phyloP scores from a whole-genome alignment of 2,888 invertebrate genomes.

The Bedellia somnulentella region DNA sequence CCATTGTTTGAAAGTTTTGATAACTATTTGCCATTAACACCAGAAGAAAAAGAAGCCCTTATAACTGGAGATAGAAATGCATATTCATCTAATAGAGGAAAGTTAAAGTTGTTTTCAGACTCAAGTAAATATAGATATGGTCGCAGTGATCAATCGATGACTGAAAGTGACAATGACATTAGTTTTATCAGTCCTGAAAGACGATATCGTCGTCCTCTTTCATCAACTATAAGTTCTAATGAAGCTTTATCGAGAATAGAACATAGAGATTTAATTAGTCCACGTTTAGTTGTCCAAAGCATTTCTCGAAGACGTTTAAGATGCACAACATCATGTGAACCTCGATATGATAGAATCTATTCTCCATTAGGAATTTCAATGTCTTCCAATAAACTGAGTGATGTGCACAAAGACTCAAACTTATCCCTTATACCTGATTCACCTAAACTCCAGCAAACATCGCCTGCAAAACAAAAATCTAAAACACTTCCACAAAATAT shows the following conservation, averaged over 20 bases:
- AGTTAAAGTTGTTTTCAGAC: slow-evolving; percentile 31
- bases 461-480: slow-evolving; percentile 55
- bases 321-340: slow-evolving; percentile 43
- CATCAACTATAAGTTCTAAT: slow-evolving; percentile 44
- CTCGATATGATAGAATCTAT: slow-evolving; percentile 45
- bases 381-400: slow-evolving; percentile 39
- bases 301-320: slow-evolving; percentile 32
- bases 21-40: slow-evolving; percentile 57
- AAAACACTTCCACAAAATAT: slow-evolving; percentile 66
- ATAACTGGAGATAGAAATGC: slow-evolving; percentile 36
- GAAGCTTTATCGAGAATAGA: slow-evolving; percentile 39
- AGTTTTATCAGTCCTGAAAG: slow-evolving; percentile 40
- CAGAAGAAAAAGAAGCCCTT: slow-evolving; percentile 46
- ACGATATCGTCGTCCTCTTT: slow-evolving; percentile 39
- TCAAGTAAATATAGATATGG: slow-evolving; percentile 11
- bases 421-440: slow-evolving; percentile 48
- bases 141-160: slow-evolving; percentile 38
- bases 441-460: slow-evolving; percentile 36
- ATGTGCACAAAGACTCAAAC: slow-evolving; percentile 31
- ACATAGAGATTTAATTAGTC: slow-evolving; percentile 40
- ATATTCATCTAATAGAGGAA: slow-evolving; percentile 25
- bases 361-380: slow-evolving; percentile 38
- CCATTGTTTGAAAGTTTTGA: slow-evolving; percentile 66
- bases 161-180: slow-evolving; percentile 49
- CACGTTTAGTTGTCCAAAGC: slow-evolving; percentile 38